A percentile compares a stretch with the other conserved stretches of the same genome.
phyloP scores from a whole-genome alignment of 1,140 invertebrate genomes.

The Halictus rubicundus region DNA sequence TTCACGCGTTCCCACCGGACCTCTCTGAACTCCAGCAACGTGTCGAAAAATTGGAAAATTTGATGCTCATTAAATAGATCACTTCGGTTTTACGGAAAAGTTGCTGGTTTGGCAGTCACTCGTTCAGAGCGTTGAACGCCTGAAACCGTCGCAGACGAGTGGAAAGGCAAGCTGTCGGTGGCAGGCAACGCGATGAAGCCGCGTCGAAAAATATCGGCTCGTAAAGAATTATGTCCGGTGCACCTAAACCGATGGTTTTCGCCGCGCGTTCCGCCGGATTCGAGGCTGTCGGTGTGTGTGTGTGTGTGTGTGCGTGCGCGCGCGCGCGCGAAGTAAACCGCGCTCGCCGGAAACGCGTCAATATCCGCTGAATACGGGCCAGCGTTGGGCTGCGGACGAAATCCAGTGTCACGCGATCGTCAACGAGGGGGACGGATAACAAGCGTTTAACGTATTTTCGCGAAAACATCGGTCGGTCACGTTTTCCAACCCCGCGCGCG shows the following conservation, averaged over 20 bases:
- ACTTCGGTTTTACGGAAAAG: too few species aligned
- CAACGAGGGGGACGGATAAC: constrained; percentile 16
- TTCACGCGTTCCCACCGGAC: too few species aligned
- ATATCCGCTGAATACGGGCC: background rate
- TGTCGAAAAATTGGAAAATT: too few species aligned
- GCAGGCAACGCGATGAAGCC: background rate
- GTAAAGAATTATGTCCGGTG: constrained; percentile 1
- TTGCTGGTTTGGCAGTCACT: too few species aligned
- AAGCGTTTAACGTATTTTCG: constrained; percentile 44
- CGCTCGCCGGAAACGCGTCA: constrained; percentile 4
- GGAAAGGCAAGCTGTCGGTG: background rate
- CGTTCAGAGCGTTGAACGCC: too few species aligned
- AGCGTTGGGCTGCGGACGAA: background rate
- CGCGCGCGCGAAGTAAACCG: constrained; percentile 10
- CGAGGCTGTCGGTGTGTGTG: too few species aligned
- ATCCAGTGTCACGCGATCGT: constrained; percentile 30
- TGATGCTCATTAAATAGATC: too few species aligned
- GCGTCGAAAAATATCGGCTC: background rate
- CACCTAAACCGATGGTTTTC: background rate
- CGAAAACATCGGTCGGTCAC: constrained; percentile 29
- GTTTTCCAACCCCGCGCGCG: background rate
- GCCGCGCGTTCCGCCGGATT: background rate
- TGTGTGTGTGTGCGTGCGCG: too few species aligned
- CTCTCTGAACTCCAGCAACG: too few species aligned
- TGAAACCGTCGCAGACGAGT: too few species aligned